A percentile compares a stretch with the other conserved stretches of the same genome.
Conservation (phyloP, 2,113 vertebrate genomes). For the Zapus hudsonius region DNA sequence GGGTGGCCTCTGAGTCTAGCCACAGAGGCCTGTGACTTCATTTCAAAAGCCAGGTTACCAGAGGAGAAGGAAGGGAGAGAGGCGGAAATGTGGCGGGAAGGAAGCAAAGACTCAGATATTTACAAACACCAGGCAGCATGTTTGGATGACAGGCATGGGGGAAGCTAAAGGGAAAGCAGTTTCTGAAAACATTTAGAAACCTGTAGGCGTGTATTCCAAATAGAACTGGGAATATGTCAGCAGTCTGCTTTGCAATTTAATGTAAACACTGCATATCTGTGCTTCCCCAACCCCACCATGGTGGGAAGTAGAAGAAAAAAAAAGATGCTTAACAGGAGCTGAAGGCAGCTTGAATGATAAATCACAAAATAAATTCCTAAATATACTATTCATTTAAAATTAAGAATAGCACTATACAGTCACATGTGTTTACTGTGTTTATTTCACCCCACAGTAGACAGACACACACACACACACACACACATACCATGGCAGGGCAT, state of each 20-base stretch:
- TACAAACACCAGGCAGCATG: constrained; percentile 56
- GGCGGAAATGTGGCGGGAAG: not conserved
- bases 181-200: constrained; percentile 69
- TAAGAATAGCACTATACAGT: not conserved
- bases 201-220: constrained; percentile 35
- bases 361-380: constrained; percentile 44
- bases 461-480: not conserved
- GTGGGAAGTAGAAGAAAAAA: not conserved
- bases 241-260: constrained; percentile 62
- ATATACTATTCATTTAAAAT: constrained; percentile 26
- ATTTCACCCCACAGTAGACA: not conserved
- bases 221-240: constrained; percentile 33
- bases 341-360: not conserved
- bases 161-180: constrained; percentile 46
- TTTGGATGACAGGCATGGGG: constrained; percentile 10
- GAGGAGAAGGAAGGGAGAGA: not conserved
- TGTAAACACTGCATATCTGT: constrained; percentile 16
- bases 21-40: not conserved
- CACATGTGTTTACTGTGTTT: constrained; percentile 9
- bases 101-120: constrained; percentile 39
- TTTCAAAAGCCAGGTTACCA: not conserved
- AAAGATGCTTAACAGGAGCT: not conserved
- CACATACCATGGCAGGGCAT: no score
- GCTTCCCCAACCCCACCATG: no score
- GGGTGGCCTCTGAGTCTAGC: not conserved